phyloP scores from a whole-genome alignment of 2,113 vertebrate species.

The Heterotis niloticus region DNA sequence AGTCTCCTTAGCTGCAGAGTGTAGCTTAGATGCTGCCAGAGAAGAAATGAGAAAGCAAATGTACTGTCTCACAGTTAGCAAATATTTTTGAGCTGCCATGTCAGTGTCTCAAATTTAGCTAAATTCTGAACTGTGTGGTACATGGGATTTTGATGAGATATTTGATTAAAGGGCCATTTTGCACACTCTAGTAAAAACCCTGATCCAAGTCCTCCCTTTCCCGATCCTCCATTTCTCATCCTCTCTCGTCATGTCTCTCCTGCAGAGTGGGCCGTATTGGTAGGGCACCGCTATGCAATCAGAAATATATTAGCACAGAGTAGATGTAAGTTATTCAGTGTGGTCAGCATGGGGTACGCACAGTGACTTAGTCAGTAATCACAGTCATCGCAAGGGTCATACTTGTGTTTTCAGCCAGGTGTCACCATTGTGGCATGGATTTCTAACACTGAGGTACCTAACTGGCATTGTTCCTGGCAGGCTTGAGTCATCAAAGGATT shows the following conservation, averaged over 20 bases:
- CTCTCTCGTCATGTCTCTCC: not conserved
- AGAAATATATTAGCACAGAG: not conserved
- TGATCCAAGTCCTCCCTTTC: too few species aligned
- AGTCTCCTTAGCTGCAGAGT: not conserved
- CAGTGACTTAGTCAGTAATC: not conserved
- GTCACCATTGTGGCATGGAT: not conserved
- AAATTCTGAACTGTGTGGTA: too few species aligned
- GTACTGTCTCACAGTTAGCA: not conserved
- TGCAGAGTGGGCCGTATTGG: not conserved
- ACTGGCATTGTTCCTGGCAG: not conserved
- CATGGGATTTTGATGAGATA: too few species aligned
- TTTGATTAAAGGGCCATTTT: too few species aligned
- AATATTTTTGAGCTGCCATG: not conserved
- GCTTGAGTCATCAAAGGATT: too few species aligned
- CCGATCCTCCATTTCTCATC: not conserved
- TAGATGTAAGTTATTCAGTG: not conserved
- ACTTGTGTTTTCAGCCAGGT: not conserved
- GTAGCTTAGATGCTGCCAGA: not conserved
- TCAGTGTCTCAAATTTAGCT: too few species aligned
- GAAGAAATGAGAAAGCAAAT: not conserved
- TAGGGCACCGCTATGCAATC: not conserved
- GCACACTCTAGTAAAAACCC: too few species aligned
- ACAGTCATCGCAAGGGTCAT: too few species aligned
- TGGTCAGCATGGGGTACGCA: not conserved
- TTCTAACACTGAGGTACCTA: not conserved